Evolutionary conservation across 2,113 vertebrate species (phyloP).

Genomic region (Tor tambroides): DNA sequence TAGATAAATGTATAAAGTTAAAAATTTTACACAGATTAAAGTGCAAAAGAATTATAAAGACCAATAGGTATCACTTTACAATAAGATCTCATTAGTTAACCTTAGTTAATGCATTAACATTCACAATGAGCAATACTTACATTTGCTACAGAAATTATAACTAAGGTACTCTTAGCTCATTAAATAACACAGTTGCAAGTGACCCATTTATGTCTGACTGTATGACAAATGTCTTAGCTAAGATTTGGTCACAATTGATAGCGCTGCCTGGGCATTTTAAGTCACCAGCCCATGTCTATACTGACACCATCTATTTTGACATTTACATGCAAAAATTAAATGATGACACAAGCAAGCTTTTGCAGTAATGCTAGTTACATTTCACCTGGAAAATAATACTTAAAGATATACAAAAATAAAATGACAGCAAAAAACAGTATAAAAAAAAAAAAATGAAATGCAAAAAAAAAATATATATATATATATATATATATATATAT

Average conservation of each 20-base stretch:
- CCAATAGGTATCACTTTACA: too few relatives aligned
- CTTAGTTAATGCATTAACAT: too few relatives aligned
- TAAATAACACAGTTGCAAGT: too few relatives aligned
- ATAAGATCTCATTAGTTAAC: too few relatives aligned
- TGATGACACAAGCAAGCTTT: background rate
- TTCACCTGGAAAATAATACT: background rate
- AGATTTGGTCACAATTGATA: background rate
- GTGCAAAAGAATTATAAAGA: too few relatives aligned
- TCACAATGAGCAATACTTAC: too few relatives aligned
- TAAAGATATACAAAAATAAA: background rate
- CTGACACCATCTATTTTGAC: background rate
- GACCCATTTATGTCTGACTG: background rate
- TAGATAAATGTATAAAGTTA: too few relatives aligned
- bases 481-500: too few relatives aligned
- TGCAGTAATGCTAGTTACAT: background rate
- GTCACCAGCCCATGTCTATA: background rate
- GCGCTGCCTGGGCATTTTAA: background rate
- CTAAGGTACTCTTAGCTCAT: too few relatives aligned
- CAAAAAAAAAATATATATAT: too few relatives aligned
- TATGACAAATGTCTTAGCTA: background rate
- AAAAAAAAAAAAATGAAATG: background rate
- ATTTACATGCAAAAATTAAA: background rate
- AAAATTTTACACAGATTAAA: too few relatives aligned
- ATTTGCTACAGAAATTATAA: too few relatives aligned
- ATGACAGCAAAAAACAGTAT: background rate